Conservation (phyloP, 2,888 invertebrate genomes). For the Heteropelma amictum region DNA sequence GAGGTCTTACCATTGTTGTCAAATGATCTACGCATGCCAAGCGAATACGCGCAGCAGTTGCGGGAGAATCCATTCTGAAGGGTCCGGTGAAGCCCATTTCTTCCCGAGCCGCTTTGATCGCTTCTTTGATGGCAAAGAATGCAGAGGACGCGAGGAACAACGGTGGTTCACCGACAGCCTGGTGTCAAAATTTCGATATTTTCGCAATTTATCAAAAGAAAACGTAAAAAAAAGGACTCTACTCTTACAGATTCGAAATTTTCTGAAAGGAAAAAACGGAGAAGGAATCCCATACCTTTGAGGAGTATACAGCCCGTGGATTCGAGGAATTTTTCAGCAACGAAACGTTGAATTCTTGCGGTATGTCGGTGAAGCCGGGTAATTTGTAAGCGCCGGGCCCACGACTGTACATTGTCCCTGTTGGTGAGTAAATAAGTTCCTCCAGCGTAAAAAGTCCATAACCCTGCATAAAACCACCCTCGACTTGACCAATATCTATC, state of each 20-base stretch:
- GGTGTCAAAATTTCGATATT: conserved; percentile 53
- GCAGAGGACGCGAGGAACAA: conserved; percentile 92
- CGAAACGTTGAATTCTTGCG: conserved; percentile 94
- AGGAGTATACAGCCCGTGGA: conserved; percentile 94
- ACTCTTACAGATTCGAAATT: background rate
- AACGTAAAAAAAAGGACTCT: background rate
- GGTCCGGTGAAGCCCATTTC: conserved; percentile 82
- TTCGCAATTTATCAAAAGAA: background rate
- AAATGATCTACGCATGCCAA: conserved; percentile 93
- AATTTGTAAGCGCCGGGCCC: conserved; percentile 97
- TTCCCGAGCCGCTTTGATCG: conserved; percentile 87
- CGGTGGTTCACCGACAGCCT: conserved; percentile 98
- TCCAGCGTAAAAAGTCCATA: conserved; percentile 95
- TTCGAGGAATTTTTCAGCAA: conserved; percentile 94
- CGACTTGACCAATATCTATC: conserved; percentile 97
- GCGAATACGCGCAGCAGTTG: conserved; percentile 92
- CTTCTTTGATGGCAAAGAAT: conserved; percentile 94
- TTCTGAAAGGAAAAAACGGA: no score
- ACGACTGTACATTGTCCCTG: conserved; percentile 88
- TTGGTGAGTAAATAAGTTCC: conserved; percentile 91
- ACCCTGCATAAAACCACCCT: conserved; percentile 96
- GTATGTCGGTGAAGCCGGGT: conserved; percentile 95
- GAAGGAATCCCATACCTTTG: conserved; percentile 91
- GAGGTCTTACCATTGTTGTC: conserved; percentile 83
- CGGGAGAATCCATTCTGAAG: conserved; percentile 89